These are phyloP conservation scores for Bombycilla garrulus DNA, from an alignment of 2,113 vertebrate species.

Conservation along the genomic window DNA sequence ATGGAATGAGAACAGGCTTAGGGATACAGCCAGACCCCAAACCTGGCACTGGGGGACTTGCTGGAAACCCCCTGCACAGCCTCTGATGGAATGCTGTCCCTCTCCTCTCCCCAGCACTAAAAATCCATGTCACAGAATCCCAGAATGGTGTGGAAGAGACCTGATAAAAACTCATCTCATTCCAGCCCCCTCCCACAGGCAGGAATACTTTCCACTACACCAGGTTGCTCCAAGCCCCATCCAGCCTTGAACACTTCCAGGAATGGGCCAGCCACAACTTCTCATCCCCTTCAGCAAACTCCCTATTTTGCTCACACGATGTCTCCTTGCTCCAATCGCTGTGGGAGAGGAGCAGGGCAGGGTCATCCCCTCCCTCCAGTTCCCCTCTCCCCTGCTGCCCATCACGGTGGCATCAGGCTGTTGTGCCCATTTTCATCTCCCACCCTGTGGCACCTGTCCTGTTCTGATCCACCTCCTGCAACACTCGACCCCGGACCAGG, in stretches of 20 bases:
- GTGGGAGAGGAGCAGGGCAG: neutral
- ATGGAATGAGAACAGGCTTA: fast-evolving
- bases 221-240: neutral
- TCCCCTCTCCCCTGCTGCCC: neutral
- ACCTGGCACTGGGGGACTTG: neutral
- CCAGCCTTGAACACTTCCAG: neutral
- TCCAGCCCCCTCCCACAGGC: neutral
- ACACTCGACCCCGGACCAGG: fast-evolving
- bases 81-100: neutral
- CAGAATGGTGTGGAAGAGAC: neutral
- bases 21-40: neutral
- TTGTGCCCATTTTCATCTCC: neutral
- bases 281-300: neutral
- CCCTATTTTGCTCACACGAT: neutral
- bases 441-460: neutral
- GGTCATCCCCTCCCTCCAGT: neutral
- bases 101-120: neutral
- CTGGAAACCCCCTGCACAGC: neutral
- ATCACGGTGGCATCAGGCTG: neutral
- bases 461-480: fast-evolving
- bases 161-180: neutral
- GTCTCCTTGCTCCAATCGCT: fast-evolving
- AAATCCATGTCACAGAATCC: neutral
- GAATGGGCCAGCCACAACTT: neutral
- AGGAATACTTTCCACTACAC: neutral